A percentile compares a stretch with the other conserved stretches of the same genome.
Evolutionary conservation across 2,113 vertebrate species (phyloP).

Genomic region (Ardeotis arabs): DNA sequence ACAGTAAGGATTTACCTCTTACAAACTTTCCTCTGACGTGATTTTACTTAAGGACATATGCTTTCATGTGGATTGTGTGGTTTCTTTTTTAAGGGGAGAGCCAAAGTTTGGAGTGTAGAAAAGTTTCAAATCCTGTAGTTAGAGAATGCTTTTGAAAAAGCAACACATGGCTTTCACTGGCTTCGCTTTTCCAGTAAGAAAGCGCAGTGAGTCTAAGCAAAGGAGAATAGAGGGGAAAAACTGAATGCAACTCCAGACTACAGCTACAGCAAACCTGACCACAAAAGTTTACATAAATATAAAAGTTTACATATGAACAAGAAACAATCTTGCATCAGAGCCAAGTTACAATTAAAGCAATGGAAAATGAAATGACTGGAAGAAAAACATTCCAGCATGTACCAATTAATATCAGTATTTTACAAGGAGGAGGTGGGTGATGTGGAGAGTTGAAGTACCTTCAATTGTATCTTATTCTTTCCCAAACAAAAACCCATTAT

Average conservation of each 20-base stretch:
- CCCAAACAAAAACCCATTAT: background rate
- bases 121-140: background rate
- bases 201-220: background rate
- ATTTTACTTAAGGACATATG: background rate
- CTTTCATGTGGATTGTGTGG: conserved; percentile 20
- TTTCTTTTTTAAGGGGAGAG: background rate
- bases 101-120: background rate
- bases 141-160: background rate
- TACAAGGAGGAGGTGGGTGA: background rate
- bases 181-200: background rate
- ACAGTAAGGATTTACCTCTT: conserved; percentile 1
- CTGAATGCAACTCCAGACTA: background rate
- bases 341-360: background rate
- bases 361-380: background rate
- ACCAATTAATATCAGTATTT: background rate
- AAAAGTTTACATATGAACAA: background rate
- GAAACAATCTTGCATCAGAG: background rate
- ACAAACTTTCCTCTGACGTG: background rate
- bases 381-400: background rate
- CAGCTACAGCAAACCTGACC: background rate
- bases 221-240: background rate
- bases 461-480: background rate
- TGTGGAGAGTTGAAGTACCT: background rate
- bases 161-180: background rate
- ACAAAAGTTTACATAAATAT: background rate